Percentiles rank a stretch among this genome's conserved stretches.
Conservation (phyloP, 2,797 vertebrate genomes). For the Fistularia tabacaria region DNA sequence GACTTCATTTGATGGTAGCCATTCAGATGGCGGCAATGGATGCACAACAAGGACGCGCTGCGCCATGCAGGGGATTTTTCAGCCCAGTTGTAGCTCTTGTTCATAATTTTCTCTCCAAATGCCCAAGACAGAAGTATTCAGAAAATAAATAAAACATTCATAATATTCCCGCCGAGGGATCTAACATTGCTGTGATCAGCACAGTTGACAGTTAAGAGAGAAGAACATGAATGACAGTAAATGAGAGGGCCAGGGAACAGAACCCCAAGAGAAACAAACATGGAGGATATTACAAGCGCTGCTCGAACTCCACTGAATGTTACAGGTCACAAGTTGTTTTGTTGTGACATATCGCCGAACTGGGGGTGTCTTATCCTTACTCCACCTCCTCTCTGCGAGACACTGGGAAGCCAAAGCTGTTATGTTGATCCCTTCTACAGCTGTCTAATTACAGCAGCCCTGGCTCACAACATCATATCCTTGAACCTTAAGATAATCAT, state of each 20-base stretch:
- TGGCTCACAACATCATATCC: too few species aligned
- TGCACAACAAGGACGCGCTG: too few species aligned
- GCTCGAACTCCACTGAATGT: conserved; percentile 2
- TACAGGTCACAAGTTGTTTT: conserved; percentile 3
- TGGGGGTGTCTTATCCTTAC: not conserved
- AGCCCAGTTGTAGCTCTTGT: too few species aligned
- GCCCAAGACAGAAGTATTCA: not conserved
- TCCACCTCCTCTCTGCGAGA: not conserved
- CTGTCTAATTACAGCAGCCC: not conserved
- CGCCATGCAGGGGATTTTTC: too few species aligned
- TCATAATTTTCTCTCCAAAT: too few species aligned
- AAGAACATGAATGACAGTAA: conserved; percentile 12
- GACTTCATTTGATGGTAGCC: too few species aligned
- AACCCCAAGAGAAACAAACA: conserved; percentile 15
- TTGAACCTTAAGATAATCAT: too few species aligned
- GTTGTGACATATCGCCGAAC: not conserved
- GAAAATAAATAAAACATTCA: conserved; percentile 5
- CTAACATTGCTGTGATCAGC: conserved; percentile 6
- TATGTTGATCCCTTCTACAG: not conserved
- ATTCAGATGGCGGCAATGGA: too few species aligned
- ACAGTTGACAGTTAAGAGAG: conserved; percentile 7
- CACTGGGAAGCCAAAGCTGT: not conserved
- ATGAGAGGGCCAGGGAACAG: conserved; percentile 12
- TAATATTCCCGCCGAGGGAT: not conserved
- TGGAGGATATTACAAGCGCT: conserved; percentile 8